phyloP scores from a whole-genome alignment of 2,113 vertebrate genomes.

The Cinclus cinclus region DNA sequence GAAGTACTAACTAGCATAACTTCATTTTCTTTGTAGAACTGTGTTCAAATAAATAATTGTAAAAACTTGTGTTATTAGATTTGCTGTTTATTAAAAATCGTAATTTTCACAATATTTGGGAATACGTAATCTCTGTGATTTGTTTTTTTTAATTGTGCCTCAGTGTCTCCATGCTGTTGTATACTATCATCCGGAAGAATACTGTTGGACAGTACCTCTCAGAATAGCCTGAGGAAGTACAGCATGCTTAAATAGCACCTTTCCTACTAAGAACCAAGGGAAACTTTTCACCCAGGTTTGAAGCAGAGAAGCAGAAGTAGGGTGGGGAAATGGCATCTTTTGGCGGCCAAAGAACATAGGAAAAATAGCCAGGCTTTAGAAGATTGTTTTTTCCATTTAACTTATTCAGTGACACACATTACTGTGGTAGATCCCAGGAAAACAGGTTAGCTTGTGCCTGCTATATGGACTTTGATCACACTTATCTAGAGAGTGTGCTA shows the following conservation, averaged over 20 bases:
- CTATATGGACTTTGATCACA: background rate
- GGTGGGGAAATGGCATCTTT: background rate
- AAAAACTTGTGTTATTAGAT: background rate
- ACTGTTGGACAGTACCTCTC: background rate
- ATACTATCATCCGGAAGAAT: background rate
- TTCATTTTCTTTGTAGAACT: background rate
- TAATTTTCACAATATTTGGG: background rate
- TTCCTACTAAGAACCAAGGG: background rate
- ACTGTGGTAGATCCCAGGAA: background rate
- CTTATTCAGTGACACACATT: background rate
- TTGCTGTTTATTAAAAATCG: background rate
- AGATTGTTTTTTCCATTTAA: background rate
- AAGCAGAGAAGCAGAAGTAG: background rate
- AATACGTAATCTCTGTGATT: rapidly evolving
- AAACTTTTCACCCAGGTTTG: background rate
- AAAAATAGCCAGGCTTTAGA: background rate
- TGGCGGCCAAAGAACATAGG: background rate
- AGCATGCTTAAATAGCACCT: background rate
- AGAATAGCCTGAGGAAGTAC: background rate
- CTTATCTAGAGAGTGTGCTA: background rate
- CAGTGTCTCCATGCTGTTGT: background rate
- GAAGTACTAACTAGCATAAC: background rate
- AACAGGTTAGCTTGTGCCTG: background rate
- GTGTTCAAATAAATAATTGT: background rate
- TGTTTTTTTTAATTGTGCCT: background rate